phyloP scores from a whole-genome alignment of 2,888 invertebrate species.

The Drosophila helvetica region DNA sequence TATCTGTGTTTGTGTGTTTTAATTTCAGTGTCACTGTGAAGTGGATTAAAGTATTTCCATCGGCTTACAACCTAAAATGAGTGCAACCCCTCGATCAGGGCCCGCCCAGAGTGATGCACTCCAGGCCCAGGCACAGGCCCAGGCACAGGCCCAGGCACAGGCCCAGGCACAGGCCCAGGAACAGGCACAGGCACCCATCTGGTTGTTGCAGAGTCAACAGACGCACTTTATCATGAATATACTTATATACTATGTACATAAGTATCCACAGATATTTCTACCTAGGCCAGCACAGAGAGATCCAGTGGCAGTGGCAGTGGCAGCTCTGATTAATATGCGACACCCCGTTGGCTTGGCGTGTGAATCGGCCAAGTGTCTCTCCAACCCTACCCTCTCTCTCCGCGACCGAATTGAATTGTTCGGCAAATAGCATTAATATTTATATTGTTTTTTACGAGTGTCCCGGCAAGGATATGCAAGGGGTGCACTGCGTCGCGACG shows the following conservation, averaged over 20 bases:
- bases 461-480: constrained; percentile 12
- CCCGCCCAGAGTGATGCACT: constrained; percentile 43
- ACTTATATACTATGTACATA: not conserved
- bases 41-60: constrained; percentile 80
- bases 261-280: constrained; percentile 5
- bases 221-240: constrained; percentile 45
- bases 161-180: too few relatives aligned
- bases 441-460: constrained; percentile 61
- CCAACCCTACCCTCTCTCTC: constrained; percentile 28
- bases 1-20: constrained; percentile 46
- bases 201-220: constrained; percentile 12
- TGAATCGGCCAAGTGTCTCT: constrained; percentile 71
- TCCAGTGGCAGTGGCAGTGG: constrained; percentile 19
- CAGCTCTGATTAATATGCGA: constrained; percentile 72
- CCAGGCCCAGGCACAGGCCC: constrained; percentile 5
- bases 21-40: constrained; percentile 78
- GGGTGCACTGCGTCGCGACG: constrained; percentile 36
- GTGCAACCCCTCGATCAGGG: constrained; percentile 57
- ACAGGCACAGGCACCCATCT: constrained; percentile 4
- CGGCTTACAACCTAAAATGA: constrained; percentile 76
- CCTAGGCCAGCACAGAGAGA: constrained; percentile 23
- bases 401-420: constrained; percentile 69
- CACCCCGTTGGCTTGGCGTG: constrained; percentile 66
- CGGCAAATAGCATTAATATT: constrained; percentile 78
- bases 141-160: not conserved